Percentiles rank a stretch among this genome's conserved stretches.
These are phyloP conservation scores for Tipula confusa DNA, from an alignment of 2,888 invertebrate species.

Conservation along the genomic window DNA sequence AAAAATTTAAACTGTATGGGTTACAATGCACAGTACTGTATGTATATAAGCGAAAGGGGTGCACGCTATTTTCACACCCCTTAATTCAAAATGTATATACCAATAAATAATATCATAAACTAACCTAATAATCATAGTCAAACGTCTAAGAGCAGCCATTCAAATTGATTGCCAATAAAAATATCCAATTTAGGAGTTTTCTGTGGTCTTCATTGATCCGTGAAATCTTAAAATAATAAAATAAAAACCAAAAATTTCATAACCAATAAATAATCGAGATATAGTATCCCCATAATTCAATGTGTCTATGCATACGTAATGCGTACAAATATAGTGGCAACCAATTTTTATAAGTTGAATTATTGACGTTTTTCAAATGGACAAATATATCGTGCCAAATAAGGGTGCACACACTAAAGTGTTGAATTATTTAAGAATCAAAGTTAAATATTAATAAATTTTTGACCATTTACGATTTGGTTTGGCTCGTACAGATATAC, in stretches of 20 bases:
- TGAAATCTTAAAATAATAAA: slow-evolving; percentile 17
- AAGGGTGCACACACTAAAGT: not conserved
- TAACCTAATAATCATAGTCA: not conserved
- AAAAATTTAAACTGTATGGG: too few relatives aligned
- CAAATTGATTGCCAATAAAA: not conserved
- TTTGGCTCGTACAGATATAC: not conserved
- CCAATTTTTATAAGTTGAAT: not conserved
- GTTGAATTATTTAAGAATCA: not conserved
- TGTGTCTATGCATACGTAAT: not conserved
- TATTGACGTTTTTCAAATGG: not conserved
- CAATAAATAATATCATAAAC: not conserved
- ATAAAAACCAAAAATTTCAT: not conserved
- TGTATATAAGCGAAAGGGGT: not conserved
- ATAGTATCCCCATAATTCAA: not conserved
- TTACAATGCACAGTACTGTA: too few relatives aligned
- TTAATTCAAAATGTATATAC: not conserved
- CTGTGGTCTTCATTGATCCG: not conserved
- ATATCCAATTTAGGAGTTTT: not conserved
- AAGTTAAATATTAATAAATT: not conserved
- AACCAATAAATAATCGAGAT: not conserved
- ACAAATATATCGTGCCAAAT: not conserved
- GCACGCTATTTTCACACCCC: not conserved
- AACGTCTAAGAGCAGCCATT: not conserved
- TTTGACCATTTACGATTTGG: not conserved
- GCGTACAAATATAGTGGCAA: not conserved